Conservation (phyloP, 2,888 invertebrate species). For the Escarpia spicata region DNA sequence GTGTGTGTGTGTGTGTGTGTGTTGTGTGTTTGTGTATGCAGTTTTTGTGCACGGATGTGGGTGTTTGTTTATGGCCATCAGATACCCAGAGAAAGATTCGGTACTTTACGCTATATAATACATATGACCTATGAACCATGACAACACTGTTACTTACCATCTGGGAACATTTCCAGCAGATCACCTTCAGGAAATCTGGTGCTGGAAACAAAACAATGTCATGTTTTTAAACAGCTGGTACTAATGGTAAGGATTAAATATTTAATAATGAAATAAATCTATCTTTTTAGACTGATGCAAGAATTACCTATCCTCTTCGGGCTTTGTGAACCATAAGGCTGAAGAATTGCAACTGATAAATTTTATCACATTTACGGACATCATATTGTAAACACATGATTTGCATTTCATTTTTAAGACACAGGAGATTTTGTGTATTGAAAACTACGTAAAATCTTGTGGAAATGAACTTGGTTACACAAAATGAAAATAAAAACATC, state of each 20-base stretch:
- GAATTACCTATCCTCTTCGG: too few species aligned
- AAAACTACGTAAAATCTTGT: background rate
- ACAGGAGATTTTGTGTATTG: background rate
- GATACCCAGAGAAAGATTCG: too few species aligned
- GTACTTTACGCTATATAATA: background rate
- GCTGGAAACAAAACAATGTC: conserved; percentile 54
- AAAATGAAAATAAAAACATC: too few species aligned
- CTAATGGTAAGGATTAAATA: background rate
- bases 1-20: background rate
- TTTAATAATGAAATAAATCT: background rate
- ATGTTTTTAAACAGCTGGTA: background rate
- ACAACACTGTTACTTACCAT: conserved; percentile 68
- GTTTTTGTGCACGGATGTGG: background rate
- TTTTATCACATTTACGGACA: background rate
- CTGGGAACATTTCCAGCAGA: conserved; percentile 87
- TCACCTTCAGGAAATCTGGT: conserved; percentile 87
- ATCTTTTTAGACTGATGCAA: background rate
- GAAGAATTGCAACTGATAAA: too few species aligned
- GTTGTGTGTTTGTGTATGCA: too few species aligned
- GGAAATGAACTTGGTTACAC: too few species aligned
- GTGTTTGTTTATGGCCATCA: too few species aligned
- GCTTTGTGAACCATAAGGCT: too few species aligned
- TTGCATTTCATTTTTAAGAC: background rate
- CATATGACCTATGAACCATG: background rate
- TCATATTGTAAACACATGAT: background rate